Evolutionary conservation across 2,113 vertebrate genomes (phyloP).

Genomic region (Clarias magur): DNA sequence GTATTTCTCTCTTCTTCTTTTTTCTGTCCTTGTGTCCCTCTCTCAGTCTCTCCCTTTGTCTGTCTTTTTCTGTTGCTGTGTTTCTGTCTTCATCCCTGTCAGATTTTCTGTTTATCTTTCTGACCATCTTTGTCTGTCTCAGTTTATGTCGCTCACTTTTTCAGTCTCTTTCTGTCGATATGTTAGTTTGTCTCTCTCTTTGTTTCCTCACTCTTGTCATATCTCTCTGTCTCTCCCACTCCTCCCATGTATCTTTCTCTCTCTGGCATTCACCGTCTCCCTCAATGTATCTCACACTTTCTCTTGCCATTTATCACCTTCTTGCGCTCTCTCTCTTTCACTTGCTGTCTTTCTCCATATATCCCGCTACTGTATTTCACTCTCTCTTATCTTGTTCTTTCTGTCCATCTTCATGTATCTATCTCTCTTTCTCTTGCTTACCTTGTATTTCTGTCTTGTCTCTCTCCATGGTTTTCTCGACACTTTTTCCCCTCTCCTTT

Average conservation of each 20-base stretch:
- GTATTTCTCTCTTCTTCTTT: not conserved
- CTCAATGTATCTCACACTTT: not conserved
- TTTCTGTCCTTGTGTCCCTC: not conserved
- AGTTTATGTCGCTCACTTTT: not conserved
- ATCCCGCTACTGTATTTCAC: not conserved
- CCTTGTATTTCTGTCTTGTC: not conserved
- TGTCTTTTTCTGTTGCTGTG: not conserved
- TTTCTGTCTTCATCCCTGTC: not conserved
- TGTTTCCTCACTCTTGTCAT: no score
- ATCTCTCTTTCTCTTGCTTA: not conserved
- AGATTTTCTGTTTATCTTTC: not conserved
- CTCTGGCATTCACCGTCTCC: not conserved
- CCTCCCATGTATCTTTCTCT: not conserved
- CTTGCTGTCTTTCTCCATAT: not conserved
- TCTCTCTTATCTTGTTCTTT: not conserved
- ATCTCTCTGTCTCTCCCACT: not conserved
- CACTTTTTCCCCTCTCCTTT: not conserved
- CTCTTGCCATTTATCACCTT: not conserved
- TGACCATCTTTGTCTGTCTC: no score
- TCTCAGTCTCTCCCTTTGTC: not conserved
- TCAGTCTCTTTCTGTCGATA: not conserved
- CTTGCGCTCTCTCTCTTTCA: not conserved
- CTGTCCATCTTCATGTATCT: not conserved
- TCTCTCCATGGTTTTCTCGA: not conserved
- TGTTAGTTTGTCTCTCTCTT: not conserved